These are phyloP conservation scores for Hydrotaea diabolus DNA, from an alignment of 2,888 invertebrate genomes.

Conservation along the genomic window DNA sequence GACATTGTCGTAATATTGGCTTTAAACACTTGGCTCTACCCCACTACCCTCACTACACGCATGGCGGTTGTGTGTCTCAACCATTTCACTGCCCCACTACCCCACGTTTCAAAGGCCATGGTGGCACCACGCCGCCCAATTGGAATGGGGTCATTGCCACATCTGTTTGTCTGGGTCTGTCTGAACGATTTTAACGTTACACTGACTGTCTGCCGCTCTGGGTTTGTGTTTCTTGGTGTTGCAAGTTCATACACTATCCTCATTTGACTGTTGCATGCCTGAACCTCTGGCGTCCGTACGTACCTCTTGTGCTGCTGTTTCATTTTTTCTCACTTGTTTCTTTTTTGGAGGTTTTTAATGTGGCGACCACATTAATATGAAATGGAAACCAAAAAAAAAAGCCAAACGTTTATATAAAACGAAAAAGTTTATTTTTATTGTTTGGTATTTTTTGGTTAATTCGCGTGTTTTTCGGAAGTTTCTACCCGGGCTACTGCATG, in stretches of 20 bases:
- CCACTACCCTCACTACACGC: background rate
- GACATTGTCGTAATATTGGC: constrained; percentile 49
- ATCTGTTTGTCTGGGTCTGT: constrained; percentile 51
- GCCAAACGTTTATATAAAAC: constrained; percentile 20
- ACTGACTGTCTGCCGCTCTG: constrained; percentile 4
- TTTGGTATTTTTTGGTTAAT: constrained; percentile 59
- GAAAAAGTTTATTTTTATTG: constrained; percentile 62
- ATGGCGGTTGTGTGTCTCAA: background rate
- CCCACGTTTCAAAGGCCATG: background rate
- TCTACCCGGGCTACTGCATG: constrained; percentile 42
- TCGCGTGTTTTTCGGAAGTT: constrained; percentile 37
- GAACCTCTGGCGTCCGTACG: constrained; percentile 2
- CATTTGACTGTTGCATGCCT: constrained; percentile 26
- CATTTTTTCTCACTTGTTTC: constrained; percentile 37
- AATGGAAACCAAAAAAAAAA: constrained; percentile 38
- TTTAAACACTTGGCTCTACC: constrained; percentile 51
- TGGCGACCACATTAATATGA: constrained; percentile 44
- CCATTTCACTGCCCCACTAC: constrained; percentile 23
- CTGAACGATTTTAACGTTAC: constrained; percentile 5
- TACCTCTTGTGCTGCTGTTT: constrained; percentile 42
- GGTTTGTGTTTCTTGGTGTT: constrained; percentile 35
- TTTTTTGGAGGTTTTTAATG: constrained; percentile 58
- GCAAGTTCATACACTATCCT: constrained; percentile 31
- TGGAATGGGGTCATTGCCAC: constrained; percentile 62
- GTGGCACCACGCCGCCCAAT: constrained; percentile 11